Evolutionary conservation across 2,888 invertebrate species (phyloP), one percentile per base, ranked within the genome.

Genomic region (Nymphalis c-album): DNA sequence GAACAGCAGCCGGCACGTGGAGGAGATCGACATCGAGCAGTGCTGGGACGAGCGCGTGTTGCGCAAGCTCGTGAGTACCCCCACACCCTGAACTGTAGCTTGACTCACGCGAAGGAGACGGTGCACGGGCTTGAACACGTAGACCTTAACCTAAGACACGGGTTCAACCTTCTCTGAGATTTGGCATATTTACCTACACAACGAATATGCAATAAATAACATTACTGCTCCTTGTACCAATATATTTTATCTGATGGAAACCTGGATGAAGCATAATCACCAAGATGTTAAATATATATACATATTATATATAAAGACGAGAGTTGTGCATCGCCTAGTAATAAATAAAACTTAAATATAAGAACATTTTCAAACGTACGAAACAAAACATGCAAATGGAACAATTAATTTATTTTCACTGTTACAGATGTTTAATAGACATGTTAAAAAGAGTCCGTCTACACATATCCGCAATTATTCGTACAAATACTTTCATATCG

Each of bases 11-110:
- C 81, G 92, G 90, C 86, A 90, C 90, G 84, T 81, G 40, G 82
- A 86, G 73, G 85, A 88, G 70, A 59, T 89, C 60, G 95, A 95
- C 86, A 91, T 95, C 78, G 95, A 95, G 82, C 94, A 94, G 85
- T 95, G 96, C 91, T 95, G 95, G 95, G 96, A 96, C 95, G 95
- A 96, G 84, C 93, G 94, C 78, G 93, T 94, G 71, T 93, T 96
- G 70, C 94, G 94, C 84, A 92, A 94, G 87, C 93, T 96, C 89
- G 96, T 96, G 84, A 94, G 94, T 92, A 59, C 10, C 45, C 45
- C 20, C 0, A 40, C 40, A 4, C 13, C 10, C 1, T 31, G 51
- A n/a, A 8, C n/a, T 35, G 20, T 17, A 20, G 8, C 50, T 50
- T 20, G 10, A 40, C 40, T 13, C 8, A 20, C 10, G 20, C 18